Base-by-base conservation (phyloP, 2,797 vertebrate genomes). In the Echiichthys vipera region DNA sequence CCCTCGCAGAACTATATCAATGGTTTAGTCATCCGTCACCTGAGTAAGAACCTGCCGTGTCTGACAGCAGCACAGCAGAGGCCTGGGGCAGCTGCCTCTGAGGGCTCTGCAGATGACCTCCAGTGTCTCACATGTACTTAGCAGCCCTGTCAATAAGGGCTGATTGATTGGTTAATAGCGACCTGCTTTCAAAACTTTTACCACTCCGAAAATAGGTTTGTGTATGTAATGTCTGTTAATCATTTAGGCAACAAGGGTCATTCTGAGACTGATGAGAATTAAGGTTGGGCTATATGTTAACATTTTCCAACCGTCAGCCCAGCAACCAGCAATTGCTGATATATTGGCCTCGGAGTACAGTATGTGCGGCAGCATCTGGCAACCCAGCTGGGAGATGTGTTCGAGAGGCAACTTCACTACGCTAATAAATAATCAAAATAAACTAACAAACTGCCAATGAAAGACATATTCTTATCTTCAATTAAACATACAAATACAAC, bases 131-230 rank as follows among this genome's bases (percentile, higher is more conserved):
- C 55, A 43, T 78, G 55, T 50, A 51, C 77, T 61, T 22, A 72
- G 7, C 2, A 2, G 34, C 65, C 18, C 15, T 49, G 66, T 86
- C 63, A 51, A 74, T 84, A 54, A 45, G 24, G 11, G 34, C 63
- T 17, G 79, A 85, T 83, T 58, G 67, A 86, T 75, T 57, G 53
- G 59, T 65, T 25, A n/a, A 40, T 39, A 18, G 45, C 81, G 81
- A 83, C 58, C 80, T 65, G 74, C 68, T 80, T 79, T 73, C 17
- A 68, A 49, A 56, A 25, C 27, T 40, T 39, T 47, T 55, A 24
- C 22, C 18, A 10, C 22, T 11, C 43, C 34, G 49, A 34, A 67
- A 72, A 63, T 71, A 40, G 49, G 24, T 22, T 47, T 30, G 7
- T 15, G 5, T 22, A 27, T 24, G 5, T n/a, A 27, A 13, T 59